Evolutionary conservation across 2,888 invertebrate species (phyloP), one percentile per base, ranked within the genome.

Genomic region (Agrochola lota): DNA sequence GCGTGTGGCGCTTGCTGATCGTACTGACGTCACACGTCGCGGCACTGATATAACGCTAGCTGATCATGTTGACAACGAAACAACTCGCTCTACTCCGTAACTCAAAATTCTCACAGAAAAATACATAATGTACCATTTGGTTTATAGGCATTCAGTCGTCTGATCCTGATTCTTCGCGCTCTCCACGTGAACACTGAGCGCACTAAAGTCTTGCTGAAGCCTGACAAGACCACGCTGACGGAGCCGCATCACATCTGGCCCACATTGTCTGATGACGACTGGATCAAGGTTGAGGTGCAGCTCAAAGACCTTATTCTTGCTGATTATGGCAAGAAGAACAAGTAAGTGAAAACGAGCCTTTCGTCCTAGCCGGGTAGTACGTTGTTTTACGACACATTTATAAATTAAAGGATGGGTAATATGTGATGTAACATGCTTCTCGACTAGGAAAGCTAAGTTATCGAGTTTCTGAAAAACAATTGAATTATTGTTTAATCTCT

Each of bases 231-330:
- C 0, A 99, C 99, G 0, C 98, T 99, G 71, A 99, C 99, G 0
- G 99, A 99, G 94, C 98, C 99, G 0, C 99, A 99, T 97, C 99
- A 99, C 95, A 99, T 99, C 95, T 99, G 99, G 99, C 99, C 99
- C 0, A 99, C 99, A 0, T 97, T 99, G 11, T 97, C 98, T 0
- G 99, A 99, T 91, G 99, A 99, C 91, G 99, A 99, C 96, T 99
- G 99, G 99, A 99, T 99, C 93, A 99, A 99, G 95, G 99, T 99
- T 66, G 99, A 99, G 95, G 99, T 99, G 49, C 99, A 99, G 91
- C 97, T 99, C 40, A 99, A 99, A 94, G 99, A 99, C 95, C 97
- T 99, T 81, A 99, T 99, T 91, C 96, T 99, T 74, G 99, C 99
- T 67, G 99, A 99, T 96, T 99, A 99, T 90, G 99, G 99, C 93